phyloP scores from a whole-genome alignment of 2,797 vertebrate genomes.

The Melanotaenia nigrans region DNA sequence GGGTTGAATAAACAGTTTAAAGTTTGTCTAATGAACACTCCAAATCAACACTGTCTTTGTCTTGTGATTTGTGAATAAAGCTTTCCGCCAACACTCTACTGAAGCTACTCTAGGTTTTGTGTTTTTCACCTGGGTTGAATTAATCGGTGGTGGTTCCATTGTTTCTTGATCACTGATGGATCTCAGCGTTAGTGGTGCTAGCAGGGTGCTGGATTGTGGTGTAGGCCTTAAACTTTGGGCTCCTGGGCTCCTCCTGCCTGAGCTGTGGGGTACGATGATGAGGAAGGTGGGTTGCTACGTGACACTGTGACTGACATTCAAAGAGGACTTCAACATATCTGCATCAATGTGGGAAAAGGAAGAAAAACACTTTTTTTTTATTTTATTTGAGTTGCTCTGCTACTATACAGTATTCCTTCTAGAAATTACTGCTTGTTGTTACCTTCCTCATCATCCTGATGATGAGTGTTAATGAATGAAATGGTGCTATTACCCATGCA shows the following conservation, averaged over 20 bases:
- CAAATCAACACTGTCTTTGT: conserved; percentile 12
- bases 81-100: conserved; percentile 42
- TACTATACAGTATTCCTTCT: conserved; percentile 34
- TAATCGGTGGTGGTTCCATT: conserved; percentile 77
- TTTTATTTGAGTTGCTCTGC: not conserved
- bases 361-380: not conserved
- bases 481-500: conserved; percentile 72
- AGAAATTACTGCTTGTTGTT: conserved; percentile 22
- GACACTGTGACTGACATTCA: conserved; percentile 29
- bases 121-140: conserved; percentile 43
- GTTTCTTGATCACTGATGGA: conserved; percentile 47
- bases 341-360: conserved; percentile 20
- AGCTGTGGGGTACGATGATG: conserved; percentile 49
- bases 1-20: conserved; percentile 23
- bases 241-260: conserved; percentile 46
- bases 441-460: conserved; percentile 24
- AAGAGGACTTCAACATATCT: conserved; percentile 54
- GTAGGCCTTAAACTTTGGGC: conserved; percentile 47
- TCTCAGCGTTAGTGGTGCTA: conserved; percentile 45
- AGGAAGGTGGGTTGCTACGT: conserved; percentile 41
- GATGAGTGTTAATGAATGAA: conserved; percentile 49
- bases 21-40: conserved; percentile 24
- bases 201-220: conserved; percentile 65
- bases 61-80: conserved; percentile 35
- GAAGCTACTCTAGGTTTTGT: conserved; percentile 36